Evolutionary conservation across 1,140 invertebrate genomes (phyloP).

Genomic region (Gryllus bimaculatus): DNA sequence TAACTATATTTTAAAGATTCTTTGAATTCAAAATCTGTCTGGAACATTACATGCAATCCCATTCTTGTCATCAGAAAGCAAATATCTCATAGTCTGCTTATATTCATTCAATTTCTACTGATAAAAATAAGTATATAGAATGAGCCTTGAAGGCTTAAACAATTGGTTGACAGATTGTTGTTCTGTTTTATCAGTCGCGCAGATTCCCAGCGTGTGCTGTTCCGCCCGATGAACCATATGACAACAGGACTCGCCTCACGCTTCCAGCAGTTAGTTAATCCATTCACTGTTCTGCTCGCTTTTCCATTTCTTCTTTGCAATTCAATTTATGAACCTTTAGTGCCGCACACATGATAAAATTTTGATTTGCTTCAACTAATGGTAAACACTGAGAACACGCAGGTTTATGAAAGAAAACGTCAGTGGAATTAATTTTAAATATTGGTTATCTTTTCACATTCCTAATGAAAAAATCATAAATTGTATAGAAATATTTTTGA

Average conservation of each 20-base stretch:
- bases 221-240: conserved; percentile 61
- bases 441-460: too few relatives aligned
- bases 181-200: conserved; percentile 45
- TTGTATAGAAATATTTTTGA: too few relatives aligned
- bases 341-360: too few relatives aligned
- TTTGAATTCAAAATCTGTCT: too few relatives aligned
- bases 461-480: too few relatives aligned
- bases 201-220: conserved; percentile 60
- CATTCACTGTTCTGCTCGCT: neutral
- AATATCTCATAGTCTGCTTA: neutral
- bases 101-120: neutral
- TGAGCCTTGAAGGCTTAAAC: neutral
- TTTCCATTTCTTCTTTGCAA: neutral
- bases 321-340: neutral
- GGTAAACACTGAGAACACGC: too few relatives aligned
- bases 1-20: too few relatives aligned
- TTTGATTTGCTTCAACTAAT: too few relatives aligned
- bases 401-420: too few relatives aligned
- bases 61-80: too few relatives aligned
- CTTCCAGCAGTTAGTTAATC: conserved; percentile 38
- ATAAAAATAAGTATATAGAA: neutral
- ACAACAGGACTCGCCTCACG: conserved; percentile 40
- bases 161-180: conserved; percentile 11
- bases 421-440: too few relatives aligned
- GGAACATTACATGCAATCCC: too few relatives aligned